A percentile compares a stretch with the other conserved stretches of the same genome.
phyloP scores from a whole-genome alignment of 2,888 invertebrate species.

The Drosophila lacicola region DNA sequence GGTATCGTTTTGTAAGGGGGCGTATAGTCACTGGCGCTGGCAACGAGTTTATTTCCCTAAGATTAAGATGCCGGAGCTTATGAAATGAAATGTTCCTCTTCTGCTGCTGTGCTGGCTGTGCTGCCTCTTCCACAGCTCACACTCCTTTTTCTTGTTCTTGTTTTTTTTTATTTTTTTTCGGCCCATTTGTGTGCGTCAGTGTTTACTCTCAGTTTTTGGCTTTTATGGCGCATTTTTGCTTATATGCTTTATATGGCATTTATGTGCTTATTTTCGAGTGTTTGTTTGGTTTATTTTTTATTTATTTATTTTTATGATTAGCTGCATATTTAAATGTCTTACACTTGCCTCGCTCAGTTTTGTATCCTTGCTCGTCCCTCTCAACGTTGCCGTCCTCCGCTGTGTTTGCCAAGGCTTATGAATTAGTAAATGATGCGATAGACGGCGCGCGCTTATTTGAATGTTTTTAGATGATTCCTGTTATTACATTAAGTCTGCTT shows the following conservation, averaged over 20 bases:
- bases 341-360: slow-evolving; percentile 10
- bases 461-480: slow-evolving; percentile 52
- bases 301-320: slow-evolving; percentile 62
- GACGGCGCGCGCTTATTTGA: slow-evolving; percentile 36
- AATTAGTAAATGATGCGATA: slow-evolving; percentile 65
- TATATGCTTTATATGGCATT: slow-evolving; percentile 61
- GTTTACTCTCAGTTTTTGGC: slow-evolving; percentile 44
- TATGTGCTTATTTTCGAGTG: slow-evolving; percentile 61
- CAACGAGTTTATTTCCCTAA: slow-evolving; percentile 69
- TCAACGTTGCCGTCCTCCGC: neutral
- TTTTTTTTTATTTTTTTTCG: slow-evolving; percentile 13
- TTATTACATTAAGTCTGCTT: slow-evolving; percentile 32
- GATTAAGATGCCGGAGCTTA: slow-evolving; percentile 73
- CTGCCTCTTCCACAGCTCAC: neutral
- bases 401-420: slow-evolving; percentile 47
- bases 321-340: slow-evolving; percentile 64
- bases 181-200: slow-evolving; percentile 34
- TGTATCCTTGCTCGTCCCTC: neutral
- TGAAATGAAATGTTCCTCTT: slow-evolving; percentile 55
- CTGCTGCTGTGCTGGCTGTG: slow-evolving; percentile 22
- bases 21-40: slow-evolving; percentile 25
- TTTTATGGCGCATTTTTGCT: slow-evolving; percentile 56
- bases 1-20: neutral
- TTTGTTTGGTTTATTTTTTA: slow-evolving; percentile 49
- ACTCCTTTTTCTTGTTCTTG: slow-evolving; percentile 23